A percentile compares a stretch with the other conserved stretches of the same genome.
phyloP scores from a whole-genome alignment of 2,113 vertebrate genomes.

The Calonectris borealis region DNA sequence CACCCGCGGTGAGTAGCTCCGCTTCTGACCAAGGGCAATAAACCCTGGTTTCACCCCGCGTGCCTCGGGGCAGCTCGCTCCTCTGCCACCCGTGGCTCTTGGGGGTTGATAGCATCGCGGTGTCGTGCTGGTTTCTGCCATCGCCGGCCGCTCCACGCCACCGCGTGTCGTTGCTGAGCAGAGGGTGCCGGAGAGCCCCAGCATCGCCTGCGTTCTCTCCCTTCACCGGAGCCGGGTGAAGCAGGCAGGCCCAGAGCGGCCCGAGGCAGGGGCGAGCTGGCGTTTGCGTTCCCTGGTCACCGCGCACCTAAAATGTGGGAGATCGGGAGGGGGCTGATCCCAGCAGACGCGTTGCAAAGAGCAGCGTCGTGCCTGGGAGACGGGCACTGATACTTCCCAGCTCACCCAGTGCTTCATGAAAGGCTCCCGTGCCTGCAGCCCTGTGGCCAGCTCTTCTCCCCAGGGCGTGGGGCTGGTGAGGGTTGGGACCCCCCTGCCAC shows the following conservation, averaged over 20 bases:
- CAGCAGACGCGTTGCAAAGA: background rate
- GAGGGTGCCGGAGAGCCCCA: background rate
- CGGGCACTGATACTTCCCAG: accelerated
- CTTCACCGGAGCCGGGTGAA: accelerated
- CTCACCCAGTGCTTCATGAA: background rate
- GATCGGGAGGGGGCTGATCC: background rate
- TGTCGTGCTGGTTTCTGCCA: accelerated
- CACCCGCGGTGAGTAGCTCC: background rate
- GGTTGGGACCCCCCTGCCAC: background rate
- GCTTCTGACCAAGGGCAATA: background rate
- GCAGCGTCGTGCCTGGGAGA: background rate
- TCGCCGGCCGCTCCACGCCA: accelerated
- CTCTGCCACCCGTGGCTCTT: accelerated
- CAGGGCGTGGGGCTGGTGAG: background rate
- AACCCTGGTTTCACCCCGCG: accelerated
- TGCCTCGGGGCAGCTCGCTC: background rate
- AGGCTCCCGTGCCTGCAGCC: background rate
- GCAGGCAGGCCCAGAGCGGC: background rate
- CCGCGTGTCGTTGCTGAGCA: background rate
- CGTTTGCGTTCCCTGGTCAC: background rate
- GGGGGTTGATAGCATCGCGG: background rate
- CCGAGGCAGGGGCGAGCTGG: background rate
- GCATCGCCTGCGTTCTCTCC: background rate
- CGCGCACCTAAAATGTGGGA: accelerated
- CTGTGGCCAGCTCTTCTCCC: background rate